Conservation (phyloP, 2,888 invertebrate genomes). For the Apeira syringaria region DNA sequence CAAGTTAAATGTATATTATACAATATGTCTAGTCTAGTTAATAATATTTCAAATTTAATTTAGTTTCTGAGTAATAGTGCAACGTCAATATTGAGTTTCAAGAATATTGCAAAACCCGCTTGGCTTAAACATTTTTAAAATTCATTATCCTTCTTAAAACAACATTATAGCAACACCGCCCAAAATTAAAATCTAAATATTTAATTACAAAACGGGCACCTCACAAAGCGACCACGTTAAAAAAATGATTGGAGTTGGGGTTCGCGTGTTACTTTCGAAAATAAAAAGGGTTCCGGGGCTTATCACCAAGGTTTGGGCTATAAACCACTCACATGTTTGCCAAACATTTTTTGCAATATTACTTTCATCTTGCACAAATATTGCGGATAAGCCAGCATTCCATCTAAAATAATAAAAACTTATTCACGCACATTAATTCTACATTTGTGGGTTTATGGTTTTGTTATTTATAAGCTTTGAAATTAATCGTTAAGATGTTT, state of each 20-base stretch:
- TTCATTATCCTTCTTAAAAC: constrained; percentile 11
- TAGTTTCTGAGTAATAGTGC: no score
- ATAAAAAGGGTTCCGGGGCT: constrained; percentile 30
- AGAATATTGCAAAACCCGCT: neutral
- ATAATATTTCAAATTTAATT: no score
- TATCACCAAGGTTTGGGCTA: constrained; percentile 47
- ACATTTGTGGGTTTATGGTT: no score
- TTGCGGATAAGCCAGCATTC: constrained; percentile 44
- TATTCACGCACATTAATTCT: no score
- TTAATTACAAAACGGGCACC: constrained; percentile 24
- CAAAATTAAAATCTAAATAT: constrained; percentile 24
- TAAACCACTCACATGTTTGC: constrained; percentile 59
- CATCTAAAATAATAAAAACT: no score
- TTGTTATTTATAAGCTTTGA: no score
- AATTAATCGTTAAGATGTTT: no score
- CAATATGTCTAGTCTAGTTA: no score
- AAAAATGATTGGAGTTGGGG: constrained; percentile 39
- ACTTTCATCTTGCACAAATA: constrained; percentile 29
- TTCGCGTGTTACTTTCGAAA: constrained; percentile 42
- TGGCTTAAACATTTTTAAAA: neutral
- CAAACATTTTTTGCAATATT: constrained; percentile 60
- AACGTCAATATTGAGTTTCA: no score
- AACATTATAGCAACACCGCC: constrained; percentile 1
- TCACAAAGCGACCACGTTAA: constrained; percentile 21
- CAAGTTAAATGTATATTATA: no score